Percentiles rank a stretch among this genome's conserved stretches.
phyloP scores from a whole-genome alignment of 1,140 invertebrate species.

The Condylostylus longicornis region DNA sequence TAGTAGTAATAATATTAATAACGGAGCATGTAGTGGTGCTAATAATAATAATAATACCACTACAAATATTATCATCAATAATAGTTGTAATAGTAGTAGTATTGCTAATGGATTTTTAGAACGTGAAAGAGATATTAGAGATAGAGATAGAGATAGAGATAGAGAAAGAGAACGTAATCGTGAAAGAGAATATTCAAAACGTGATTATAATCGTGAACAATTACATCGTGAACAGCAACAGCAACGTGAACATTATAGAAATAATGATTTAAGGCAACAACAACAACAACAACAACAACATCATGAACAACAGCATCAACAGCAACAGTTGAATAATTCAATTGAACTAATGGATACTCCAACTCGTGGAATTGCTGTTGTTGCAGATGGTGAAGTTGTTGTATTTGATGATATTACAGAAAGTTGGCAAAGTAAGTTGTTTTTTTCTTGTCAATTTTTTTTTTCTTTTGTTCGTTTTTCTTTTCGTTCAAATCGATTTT shows the following conservation, averaged over 20 bases:
- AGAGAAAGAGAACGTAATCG: conserved; percentile 6
- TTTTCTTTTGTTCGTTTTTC: too few species aligned
- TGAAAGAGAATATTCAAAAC: background rate
- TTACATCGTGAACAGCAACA: conserved; percentile 12
- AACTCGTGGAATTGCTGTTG: background rate
- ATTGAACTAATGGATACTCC: background rate
- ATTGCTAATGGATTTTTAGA: conserved; percentile 10
- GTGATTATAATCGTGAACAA: conserved; percentile 10
- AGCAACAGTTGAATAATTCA: background rate
- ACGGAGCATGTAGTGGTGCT: too few species aligned
- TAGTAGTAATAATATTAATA: conserved; percentile 5
- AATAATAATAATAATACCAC: conserved; percentile 12
- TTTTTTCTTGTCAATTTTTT: background rate
- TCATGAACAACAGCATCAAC: conserved; percentile 8
- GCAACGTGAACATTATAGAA: conserved; percentile 9
- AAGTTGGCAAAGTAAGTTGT: conserved; percentile 40
- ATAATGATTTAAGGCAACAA: conserved; percentile 7
- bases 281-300: conserved; percentile 15
- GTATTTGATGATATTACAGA: conserved; percentile 65
- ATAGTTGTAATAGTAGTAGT: too few species aligned
- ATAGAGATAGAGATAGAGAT: conserved; percentile 14
- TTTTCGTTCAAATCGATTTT: too few species aligned
- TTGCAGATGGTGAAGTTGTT: conserved; percentile 40
- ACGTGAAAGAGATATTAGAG: conserved; percentile 3
- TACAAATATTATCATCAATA: too few species aligned